Conservation (phyloP, 2,797 vertebrate species). For the Myioborus miniatus region DNA sequence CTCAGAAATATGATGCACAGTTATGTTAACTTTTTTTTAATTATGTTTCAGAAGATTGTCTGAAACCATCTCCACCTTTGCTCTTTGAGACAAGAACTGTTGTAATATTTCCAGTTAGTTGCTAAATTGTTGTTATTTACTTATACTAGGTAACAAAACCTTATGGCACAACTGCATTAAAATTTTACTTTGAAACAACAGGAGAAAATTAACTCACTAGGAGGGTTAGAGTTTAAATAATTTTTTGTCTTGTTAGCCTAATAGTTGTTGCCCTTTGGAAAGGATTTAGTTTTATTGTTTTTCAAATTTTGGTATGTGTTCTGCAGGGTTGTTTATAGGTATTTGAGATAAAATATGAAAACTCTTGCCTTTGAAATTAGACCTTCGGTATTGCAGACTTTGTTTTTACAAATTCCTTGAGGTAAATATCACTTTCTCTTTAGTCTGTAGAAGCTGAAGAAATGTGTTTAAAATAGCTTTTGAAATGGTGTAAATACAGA, state of each 20-base stretch:
- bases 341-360: not conserved
- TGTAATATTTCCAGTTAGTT: not conserved
- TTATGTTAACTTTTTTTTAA: not conserved
- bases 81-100: not conserved
- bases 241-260: not conserved
- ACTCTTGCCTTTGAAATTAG: not conserved
- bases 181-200: not conserved
- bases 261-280: not conserved
- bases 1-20: not conserved
- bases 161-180: not conserved
- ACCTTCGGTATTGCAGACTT: not conserved
- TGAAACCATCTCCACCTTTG: not conserved
- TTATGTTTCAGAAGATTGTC: not conserved
- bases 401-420: not conserved
- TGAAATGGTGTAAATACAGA: not conserved
- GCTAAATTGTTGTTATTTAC: not conserved
- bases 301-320: not conserved
- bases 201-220: not conserved
- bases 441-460: not conserved
- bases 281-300: not conserved
- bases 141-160: not conserved
- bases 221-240: not conserved
- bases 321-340: not conserved
- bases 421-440: not conserved
- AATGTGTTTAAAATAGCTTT: not conserved